Conservation (phyloP, 1,140 invertebrate species). For the Dreissena polymorpha region DNA sequence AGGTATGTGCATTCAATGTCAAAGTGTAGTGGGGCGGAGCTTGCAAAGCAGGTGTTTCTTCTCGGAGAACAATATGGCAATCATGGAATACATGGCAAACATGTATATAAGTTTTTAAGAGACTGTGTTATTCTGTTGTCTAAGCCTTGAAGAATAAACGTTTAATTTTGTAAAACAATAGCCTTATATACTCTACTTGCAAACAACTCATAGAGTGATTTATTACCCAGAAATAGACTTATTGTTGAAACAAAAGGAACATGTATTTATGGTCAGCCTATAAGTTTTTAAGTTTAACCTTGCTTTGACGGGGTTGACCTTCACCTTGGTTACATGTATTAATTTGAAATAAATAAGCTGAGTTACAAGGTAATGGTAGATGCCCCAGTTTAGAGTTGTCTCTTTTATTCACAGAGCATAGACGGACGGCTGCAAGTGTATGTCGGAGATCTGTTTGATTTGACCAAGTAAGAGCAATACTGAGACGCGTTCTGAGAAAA, state of each 20-base stretch:
- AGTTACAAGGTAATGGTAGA: background rate
- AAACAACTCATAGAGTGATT: too few relatives aligned
- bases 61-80: background rate
- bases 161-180: too few relatives aligned
- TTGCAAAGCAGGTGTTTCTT: background rate
- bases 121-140: too few relatives aligned
- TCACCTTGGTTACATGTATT: background rate
- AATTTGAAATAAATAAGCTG: background rate
- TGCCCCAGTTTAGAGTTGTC: background rate
- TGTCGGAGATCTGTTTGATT: constrained; percentile 39
- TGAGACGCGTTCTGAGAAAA: too few relatives aligned
- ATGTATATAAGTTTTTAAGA: too few relatives aligned
- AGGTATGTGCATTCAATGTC: background rate
- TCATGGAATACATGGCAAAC: too few relatives aligned
- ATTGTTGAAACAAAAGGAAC: too few relatives aligned
- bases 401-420: constrained; percentile 18
- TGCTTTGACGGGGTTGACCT: background rate
- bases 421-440: constrained; percentile 18
- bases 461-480: constrained; percentile 13
- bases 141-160: too few relatives aligned
- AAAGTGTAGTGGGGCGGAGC: background rate
- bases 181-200: too few relatives aligned
- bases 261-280: too few relatives aligned
- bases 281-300: background rate
- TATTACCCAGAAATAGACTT: too few relatives aligned